Evolutionary conservation across 2,797 vertebrate genomes (phyloP).

Genomic region (Pachyuromys duprasi): DNA sequence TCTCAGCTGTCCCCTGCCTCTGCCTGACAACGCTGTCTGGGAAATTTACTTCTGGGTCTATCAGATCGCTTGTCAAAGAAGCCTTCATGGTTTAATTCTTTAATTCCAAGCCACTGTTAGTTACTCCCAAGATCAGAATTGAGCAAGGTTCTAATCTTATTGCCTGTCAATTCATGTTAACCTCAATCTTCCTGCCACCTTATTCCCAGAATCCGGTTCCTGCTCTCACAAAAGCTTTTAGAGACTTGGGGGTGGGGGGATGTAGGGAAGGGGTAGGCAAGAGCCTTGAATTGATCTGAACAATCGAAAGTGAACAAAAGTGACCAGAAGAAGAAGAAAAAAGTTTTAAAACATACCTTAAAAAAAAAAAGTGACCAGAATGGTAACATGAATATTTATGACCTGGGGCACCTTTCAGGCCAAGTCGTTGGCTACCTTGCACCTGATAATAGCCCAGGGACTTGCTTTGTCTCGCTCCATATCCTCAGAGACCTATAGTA

Average conservation of each 20-base stretch:
- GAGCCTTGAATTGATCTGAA: conserved; percentile 76
- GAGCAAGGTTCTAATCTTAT: conserved; percentile 82
- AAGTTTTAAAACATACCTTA: too few relatives aligned
- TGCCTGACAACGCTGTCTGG: conserved; percentile 48
- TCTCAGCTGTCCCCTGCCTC: neutral
- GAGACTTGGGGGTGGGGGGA: neutral
- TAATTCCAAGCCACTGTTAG: conserved; percentile 82
- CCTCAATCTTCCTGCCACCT: conserved; percentile 75
- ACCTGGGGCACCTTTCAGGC: conserved; percentile 37
- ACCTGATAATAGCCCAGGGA: conserved; percentile 33
- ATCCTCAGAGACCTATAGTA: neutral
- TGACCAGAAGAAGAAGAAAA: too few relatives aligned
- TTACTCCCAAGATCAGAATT: conserved; percentile 80
- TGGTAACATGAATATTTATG: conserved; percentile 81
- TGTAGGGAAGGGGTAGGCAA: neutral
- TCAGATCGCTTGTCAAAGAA: conserved; percentile 73
- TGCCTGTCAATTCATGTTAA: conserved; percentile 85
- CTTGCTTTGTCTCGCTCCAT: conserved; percentile 6
- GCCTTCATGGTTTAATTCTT: conserved; percentile 80
- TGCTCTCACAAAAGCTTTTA: conserved; percentile 72
- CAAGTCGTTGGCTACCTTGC: conserved; percentile 11
- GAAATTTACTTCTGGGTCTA: conserved; percentile 71
- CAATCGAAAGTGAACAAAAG: conserved; percentile 6
- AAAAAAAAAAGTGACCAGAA: conserved; percentile 81
- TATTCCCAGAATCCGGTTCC: conserved; percentile 76